Percentiles rank a stretch among this genome's conserved stretches.
These are phyloP conservation scores for Stomatorhinus ivindoensis DNA, from an alignment of 2,113 vertebrate species.

Conservation along the genomic window DNA sequence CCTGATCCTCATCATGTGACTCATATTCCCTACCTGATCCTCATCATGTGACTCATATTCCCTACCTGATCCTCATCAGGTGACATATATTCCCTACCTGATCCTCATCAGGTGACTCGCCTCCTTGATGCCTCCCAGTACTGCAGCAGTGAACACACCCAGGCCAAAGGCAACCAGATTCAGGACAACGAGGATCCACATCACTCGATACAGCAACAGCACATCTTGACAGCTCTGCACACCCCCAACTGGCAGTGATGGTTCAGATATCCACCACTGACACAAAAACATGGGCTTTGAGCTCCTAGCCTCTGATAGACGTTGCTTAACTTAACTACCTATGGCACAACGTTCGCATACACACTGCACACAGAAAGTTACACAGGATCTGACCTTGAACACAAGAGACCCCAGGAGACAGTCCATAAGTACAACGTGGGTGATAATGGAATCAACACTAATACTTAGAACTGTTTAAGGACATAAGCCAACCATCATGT, in stretches of 20 bases:
- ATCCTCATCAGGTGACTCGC: background rate
- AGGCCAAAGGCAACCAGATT: constrained; percentile 53
- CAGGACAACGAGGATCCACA: constrained; percentile 51
- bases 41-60: background rate
- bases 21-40: background rate
- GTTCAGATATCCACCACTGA: constrained; percentile 56
- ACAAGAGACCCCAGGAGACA: background rate
- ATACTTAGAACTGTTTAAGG: background rate
- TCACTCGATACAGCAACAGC: constrained; percentile 46
- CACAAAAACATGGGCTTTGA: constrained; percentile 8
- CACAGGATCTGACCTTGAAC: background rate
- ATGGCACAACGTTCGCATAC: background rate
- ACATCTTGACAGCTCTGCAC: constrained; percentile 58
- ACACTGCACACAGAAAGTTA: background rate
- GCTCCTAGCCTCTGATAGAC: background rate
- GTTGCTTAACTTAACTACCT: background rate
- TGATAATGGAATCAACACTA: background rate
- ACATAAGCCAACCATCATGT: background rate
- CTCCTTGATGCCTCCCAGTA: constrained; percentile 59
- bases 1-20: constrained; percentile 27
- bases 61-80: background rate
- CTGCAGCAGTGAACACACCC: constrained; percentile 50
- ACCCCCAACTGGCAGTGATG: constrained; percentile 60
- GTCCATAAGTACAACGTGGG: background rate
- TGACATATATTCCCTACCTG: background rate